Evolutionary conservation across 1,140 invertebrate species (phyloP).

Genomic region (Parasteatoda tepidariorum): DNA sequence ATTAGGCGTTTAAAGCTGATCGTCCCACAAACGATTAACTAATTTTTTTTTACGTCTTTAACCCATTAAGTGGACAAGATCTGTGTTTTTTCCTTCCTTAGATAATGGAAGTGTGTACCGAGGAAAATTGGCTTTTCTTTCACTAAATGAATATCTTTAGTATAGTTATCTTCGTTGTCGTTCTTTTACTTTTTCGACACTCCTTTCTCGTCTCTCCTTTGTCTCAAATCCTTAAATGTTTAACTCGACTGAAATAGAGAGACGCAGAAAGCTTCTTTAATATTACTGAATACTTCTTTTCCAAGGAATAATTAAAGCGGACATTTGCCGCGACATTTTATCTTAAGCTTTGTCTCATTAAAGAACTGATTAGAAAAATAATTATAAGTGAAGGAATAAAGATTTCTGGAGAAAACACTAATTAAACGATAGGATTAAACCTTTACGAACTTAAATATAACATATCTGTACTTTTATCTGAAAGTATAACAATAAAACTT

Average conservation of each 20-base stretch:
- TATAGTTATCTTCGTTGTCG: neutral
- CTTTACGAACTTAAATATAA: no score
- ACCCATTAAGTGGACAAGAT: conserved; percentile 27
- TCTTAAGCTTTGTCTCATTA: neutral
- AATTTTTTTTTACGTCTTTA: conserved; percentile 15
- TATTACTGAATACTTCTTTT: neutral
- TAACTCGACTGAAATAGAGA: neutral
- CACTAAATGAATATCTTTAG: conserved; percentile 18
- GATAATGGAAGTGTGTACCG: conserved; percentile 1
- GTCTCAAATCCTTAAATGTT: neutral
- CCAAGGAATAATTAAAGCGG: neutral
- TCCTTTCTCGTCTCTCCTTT: neutral
- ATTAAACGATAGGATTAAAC: neutral
- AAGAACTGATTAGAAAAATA: neutral
- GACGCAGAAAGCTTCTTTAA: neutral
- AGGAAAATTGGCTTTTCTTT: conserved; percentile 16
- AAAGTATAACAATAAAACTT: no score
- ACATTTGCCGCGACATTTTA: neutral
- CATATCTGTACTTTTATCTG: no score
- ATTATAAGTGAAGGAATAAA: neutral
- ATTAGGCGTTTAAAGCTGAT: conserved; percentile 15
- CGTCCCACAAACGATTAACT: conserved; percentile 16
- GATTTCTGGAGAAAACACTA: neutral
- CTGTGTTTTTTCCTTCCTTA: neutral
- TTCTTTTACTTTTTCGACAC: neutral